Conservation (phyloP, 2,797 vertebrate genomes). For the Pipistrellus kuhlii region DNA sequence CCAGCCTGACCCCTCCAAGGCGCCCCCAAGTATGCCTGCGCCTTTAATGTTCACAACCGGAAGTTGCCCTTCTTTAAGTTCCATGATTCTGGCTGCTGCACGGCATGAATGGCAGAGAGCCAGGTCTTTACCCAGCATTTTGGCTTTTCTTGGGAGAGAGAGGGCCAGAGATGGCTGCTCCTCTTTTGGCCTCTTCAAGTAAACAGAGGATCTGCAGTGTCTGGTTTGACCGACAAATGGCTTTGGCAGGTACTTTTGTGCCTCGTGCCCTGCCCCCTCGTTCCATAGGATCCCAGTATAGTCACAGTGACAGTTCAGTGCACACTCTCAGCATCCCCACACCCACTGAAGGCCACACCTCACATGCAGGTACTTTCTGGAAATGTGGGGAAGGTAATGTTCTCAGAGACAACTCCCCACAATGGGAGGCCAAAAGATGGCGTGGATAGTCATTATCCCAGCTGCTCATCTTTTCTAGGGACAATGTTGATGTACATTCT, state of each 20-base stretch:
- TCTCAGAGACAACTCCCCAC: background rate
- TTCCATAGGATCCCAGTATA: background rate
- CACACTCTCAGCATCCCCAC: background rate
- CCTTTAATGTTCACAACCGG: background rate
- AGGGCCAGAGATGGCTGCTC: background rate
- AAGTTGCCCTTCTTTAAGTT: background rate
- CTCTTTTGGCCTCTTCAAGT: constrained; percentile 13
- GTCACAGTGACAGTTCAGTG: fast-evolving
- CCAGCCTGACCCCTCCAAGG: background rate
- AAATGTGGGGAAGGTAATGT: background rate
- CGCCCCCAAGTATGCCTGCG: background rate
- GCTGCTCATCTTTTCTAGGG: background rate
- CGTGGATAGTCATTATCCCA: background rate
- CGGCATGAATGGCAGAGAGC: background rate
- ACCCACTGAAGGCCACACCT: background rate
- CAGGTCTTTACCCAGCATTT: constrained; percentile 7
- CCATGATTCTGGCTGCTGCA: background rate
- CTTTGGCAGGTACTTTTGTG: background rate
- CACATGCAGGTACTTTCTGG: background rate
- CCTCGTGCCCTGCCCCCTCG: fast-evolving
- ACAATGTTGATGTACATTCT: background rate
- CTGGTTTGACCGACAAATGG: background rate
- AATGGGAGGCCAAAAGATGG: background rate
- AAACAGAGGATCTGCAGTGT: background rate
- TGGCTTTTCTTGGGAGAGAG: constrained; percentile 66